These are phyloP conservation scores for Trachelus troglodyta DNA, from an alignment of 2,888 invertebrate genomes.

Conservation along the genomic window DNA sequence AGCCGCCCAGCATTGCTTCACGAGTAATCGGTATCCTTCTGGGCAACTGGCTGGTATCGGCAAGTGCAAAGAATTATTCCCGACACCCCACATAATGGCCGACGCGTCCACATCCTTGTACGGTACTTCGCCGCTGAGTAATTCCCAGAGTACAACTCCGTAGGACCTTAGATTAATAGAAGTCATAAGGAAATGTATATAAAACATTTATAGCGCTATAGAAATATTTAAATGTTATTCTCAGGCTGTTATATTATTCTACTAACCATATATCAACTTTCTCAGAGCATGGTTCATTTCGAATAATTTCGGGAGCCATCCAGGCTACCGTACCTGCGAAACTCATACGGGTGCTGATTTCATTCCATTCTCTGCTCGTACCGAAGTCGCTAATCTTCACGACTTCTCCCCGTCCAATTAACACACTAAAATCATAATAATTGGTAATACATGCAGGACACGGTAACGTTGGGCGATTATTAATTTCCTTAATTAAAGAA, in stretches of 20 bases:
- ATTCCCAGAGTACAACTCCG: constrained; percentile 98
- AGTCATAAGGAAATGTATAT: not conserved
- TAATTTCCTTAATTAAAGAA: constrained; percentile 6
- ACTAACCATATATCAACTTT: constrained; percentile 95
- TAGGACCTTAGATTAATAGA: constrained; percentile 74
- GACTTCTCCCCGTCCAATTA: constrained; percentile 82
- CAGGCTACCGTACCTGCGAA: constrained; percentile 98
- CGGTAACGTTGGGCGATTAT: not conserved
- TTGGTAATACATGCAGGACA: constrained; percentile 4
- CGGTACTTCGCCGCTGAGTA: constrained; percentile 93
- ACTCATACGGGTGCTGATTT: constrained; percentile 95
- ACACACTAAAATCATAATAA: constrained; percentile 73
- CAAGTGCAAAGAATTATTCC: constrained; percentile 90
- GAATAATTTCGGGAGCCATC: constrained; percentile 99
- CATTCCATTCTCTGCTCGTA: constrained; percentile 94
- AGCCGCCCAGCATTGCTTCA: constrained; percentile 92
- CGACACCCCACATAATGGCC: constrained; percentile 98
- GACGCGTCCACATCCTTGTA: constrained; percentile 95
- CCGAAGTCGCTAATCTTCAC: constrained; percentile 99
- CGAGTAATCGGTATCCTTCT: constrained; percentile 85
- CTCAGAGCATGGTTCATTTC: constrained; percentile 96
- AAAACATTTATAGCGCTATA: not conserved
- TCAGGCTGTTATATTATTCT: not conserved
- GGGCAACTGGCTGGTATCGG: constrained; percentile 94
- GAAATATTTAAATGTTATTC: not conserved